Percentiles rank a stretch among this genome's conserved stretches.
Conservation (phyloP, 2,888 invertebrate genomes). For the Leptinotarsa peninsularis region DNA sequence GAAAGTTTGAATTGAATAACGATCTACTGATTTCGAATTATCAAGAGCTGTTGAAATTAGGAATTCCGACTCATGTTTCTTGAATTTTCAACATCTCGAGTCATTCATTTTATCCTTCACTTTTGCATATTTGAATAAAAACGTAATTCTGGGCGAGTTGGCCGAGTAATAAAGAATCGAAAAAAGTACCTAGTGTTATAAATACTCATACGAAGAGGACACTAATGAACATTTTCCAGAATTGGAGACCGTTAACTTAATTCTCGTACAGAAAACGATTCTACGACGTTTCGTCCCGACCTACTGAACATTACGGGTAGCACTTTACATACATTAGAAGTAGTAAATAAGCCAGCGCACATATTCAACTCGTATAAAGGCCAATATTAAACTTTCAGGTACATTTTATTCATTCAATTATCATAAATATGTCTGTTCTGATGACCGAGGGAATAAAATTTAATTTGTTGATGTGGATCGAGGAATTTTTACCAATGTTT, state of each 20-base stretch:
- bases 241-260: conserved; percentile 28
- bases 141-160: conserved; percentile 7
- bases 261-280: conserved; percentile 18
- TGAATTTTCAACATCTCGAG: not conserved
- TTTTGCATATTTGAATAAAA: conserved; percentile 10
- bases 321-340: conserved; percentile 65
- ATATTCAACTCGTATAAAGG: conserved; percentile 61
- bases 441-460: conserved; percentile 62
- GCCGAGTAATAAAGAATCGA: conserved; percentile 11
- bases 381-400: conserved; percentile 64
- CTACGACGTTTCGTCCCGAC: conserved; percentile 30
- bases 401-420: conserved; percentile 66
- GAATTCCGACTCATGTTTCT: not conserved
- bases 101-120: not conserved
- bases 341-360: conserved; percentile 60
- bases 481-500: conserved; percentile 53
- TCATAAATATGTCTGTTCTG: conserved; percentile 65
- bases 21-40: no score
- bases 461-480: conserved; percentile 63
- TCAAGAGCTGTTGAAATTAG: not conserved
- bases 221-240: conserved; percentile 41
- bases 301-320: conserved; percentile 55
- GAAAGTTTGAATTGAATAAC: no score
- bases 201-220: conserved; percentile 35
- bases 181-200: conserved; percentile 32